These are phyloP conservation scores for Drosophila parthenogenetica DNA, from an alignment of 2,888 invertebrate genomes.

Conservation along the genomic window DNA sequence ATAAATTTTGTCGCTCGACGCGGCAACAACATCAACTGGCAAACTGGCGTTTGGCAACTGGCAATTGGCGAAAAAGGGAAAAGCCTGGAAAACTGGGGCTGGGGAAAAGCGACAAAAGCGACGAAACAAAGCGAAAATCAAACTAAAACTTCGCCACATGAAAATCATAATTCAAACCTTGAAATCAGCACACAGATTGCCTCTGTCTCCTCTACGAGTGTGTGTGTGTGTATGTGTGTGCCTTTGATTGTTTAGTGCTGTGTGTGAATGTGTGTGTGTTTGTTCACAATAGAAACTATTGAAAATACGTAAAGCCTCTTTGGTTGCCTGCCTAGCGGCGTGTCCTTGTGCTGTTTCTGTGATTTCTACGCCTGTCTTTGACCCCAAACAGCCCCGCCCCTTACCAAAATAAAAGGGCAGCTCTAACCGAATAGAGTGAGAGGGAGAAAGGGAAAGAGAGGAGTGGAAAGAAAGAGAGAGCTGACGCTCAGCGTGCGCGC, in stretches of 20 bases:
- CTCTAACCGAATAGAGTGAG: not conserved
- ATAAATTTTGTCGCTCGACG: conserved; percentile 72
- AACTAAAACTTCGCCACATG: conserved; percentile 75
- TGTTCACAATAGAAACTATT: conserved; percentile 73
- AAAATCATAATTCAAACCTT: conserved; percentile 77
- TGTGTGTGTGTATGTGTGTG: conserved; percentile 38
- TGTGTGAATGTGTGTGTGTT: conserved; percentile 26
- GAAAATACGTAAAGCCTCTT: conserved; percentile 77
- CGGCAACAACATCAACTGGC: conserved; percentile 28
- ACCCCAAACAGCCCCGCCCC: conserved; percentile 32
- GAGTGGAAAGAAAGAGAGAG: not conserved
- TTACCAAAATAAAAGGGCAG: conserved; percentile 35
- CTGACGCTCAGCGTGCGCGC: conserved; percentile 28
- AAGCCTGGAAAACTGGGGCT: not conserved
- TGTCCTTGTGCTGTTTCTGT: conserved; percentile 78
- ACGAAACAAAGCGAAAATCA: conserved; percentile 74
- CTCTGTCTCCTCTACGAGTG: conserved; percentile 24
- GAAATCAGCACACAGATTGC: conserved; percentile 73
- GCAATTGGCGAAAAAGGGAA: conserved; percentile 26
- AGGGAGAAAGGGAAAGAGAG: not conserved
- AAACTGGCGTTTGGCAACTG: conserved; percentile 21
- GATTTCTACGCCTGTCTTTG: conserved; percentile 65
- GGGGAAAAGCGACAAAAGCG: conserved; percentile 58
- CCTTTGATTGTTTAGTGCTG: conserved; percentile 51
- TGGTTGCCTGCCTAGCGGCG: conserved; percentile 54